These are phyloP conservation scores for Heliothis virescens DNA, from an alignment of 1,140 invertebrate genomes.

Conservation along the genomic window DNA sequence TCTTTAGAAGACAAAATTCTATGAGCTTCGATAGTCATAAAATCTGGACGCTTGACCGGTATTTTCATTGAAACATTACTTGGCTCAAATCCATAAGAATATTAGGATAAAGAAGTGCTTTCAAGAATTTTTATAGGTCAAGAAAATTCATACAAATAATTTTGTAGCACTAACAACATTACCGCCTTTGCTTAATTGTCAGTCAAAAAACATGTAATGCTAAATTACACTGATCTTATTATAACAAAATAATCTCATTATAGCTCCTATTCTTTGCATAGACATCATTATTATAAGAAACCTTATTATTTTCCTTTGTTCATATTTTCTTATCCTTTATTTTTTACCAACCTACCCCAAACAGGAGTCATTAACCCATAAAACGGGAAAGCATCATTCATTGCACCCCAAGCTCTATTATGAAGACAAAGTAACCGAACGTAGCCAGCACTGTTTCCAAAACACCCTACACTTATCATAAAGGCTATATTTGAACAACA, in stretches of 20 bases:
- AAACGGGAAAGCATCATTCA: slow-evolving; percentile 45
- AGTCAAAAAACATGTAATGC: too few relatives aligned
- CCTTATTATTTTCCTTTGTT: background rate
- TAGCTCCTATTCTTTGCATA: too few relatives aligned
- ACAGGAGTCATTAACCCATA: slow-evolving; percentile 47
- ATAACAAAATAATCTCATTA: too few relatives aligned
- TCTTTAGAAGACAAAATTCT: too few relatives aligned
- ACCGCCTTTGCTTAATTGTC: too few relatives aligned
- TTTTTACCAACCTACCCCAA: slow-evolving; percentile 30
- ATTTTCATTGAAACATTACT: background rate
- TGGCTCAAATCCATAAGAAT: background rate
- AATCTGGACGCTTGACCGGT: background rate
- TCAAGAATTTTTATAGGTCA: slow-evolving; percentile 10
- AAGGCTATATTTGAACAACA: slow-evolving; percentile 28
- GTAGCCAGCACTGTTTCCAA: slow-evolving; percentile 33
- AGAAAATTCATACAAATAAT: background rate
- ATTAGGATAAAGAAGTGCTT: background rate
- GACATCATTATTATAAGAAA: background rate
- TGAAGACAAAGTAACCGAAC: slow-evolving; percentile 42
- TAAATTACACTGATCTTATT: too few relatives aligned
- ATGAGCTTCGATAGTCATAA: background rate
- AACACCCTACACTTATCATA: slow-evolving; percentile 7
- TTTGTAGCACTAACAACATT: background rate
- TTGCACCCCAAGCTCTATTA: slow-evolving; percentile 38
- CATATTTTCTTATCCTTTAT: background rate